Conservation (phyloP, 2,797 vertebrate species). For the Acomys russatus region DNA sequence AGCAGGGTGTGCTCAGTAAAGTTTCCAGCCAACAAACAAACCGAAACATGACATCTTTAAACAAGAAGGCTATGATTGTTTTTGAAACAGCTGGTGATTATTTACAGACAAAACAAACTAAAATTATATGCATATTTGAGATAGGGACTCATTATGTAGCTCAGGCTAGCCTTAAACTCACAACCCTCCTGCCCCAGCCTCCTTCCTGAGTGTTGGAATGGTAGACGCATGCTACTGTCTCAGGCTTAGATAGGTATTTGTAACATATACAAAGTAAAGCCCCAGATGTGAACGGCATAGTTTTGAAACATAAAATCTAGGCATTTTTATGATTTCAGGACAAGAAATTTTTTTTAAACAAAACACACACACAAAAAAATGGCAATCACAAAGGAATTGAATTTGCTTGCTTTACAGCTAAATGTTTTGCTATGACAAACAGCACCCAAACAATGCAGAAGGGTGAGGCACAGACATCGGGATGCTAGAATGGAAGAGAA, state of each 20-base stretch:
- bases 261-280: not conserved
- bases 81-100: not conserved
- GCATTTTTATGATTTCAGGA: not conserved
- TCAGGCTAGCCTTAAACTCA: not conserved
- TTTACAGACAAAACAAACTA: not conserved
- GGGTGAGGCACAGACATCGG: not conserved
- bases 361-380: not conserved
- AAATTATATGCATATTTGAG: not conserved
- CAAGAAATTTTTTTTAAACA: not conserved
- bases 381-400: not conserved
- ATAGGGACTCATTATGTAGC: not conserved
- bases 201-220: not conserved
- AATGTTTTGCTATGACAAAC: conserved; percentile 24
- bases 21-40: not conserved
- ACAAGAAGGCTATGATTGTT: not conserved
- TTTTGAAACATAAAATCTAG: not conserved
- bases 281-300: not conserved
- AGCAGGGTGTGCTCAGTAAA: not conserved
- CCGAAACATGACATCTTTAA: not conserved
- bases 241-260: not conserved
- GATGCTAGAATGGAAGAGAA: not conserved
- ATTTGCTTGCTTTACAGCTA: conserved; percentile 15
- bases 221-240: not conserved
- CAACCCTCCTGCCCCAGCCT: not conserved
- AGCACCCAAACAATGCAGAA: not conserved